Conservation (phyloP, 2,113 vertebrate genomes). For the Peromyscus leucopus region DNA sequence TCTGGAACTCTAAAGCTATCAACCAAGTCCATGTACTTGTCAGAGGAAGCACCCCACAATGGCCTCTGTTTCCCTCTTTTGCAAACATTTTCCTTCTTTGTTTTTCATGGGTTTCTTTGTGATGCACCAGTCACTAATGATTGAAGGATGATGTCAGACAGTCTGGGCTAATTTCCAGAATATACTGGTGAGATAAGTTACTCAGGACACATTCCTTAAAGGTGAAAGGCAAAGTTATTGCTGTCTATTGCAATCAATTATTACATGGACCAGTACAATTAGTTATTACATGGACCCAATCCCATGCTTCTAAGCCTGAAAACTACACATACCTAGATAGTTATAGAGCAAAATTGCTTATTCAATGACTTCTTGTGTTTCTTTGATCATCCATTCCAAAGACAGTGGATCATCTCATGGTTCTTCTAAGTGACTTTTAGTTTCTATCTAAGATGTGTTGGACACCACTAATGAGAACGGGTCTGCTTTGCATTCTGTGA, state of each 20-base stretch:
- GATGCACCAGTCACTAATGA: too few relatives aligned
- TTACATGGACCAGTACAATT: neutral
- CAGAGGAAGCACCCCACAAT: neutral
- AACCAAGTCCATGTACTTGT: neutral
- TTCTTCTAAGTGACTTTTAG: neutral
- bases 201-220: too few relatives aligned
- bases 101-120: neutral
- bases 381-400: neutral
- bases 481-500: too few relatives aligned
- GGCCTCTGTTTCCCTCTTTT: neutral
- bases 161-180: neutral
- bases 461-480: too few relatives aligned
- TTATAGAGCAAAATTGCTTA: neutral
- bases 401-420: neutral
- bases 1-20: neutral
- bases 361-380: neutral
- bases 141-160: neutral
- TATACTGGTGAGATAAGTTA: neutral
- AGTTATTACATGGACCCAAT: neutral
- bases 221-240: neutral
- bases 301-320: neutral
- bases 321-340: too few relatives aligned
- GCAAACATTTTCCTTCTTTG: neutral
- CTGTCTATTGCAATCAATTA: neutral
- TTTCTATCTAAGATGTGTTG: neutral